These are phyloP conservation scores for Eristalis intricaria DNA, from an alignment of 2,888 invertebrate species.

Conservation along the genomic window DNA sequence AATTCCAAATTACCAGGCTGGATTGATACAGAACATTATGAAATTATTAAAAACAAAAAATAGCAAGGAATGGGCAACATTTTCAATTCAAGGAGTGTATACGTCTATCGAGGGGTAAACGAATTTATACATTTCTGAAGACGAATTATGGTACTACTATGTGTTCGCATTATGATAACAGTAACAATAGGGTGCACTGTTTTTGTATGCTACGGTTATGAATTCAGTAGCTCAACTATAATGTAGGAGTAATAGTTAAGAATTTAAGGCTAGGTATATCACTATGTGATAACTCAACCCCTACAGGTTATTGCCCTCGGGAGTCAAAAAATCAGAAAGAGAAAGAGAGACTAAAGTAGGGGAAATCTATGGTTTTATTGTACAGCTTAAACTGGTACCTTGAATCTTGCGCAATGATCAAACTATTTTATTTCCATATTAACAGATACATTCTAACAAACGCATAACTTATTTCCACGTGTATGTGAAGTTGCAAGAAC, in stretches of 20 bases:
- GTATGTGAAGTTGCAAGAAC: too few species aligned
- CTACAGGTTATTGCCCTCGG: slow-evolving; percentile 47
- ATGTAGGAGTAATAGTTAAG: neutral
- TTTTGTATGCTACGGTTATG: slow-evolving; percentile 13
- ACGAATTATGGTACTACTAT: too few species aligned
- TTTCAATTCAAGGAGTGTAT: neutral
- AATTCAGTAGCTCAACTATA: slow-evolving; percentile 26
- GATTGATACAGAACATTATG: slow-evolving; percentile 11
- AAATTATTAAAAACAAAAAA: too few species aligned
- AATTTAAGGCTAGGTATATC: neutral
- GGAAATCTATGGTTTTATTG: slow-evolving; percentile 5
- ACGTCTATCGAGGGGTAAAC: too few species aligned
- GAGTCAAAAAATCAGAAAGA: neutral
- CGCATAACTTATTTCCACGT: too few species aligned
- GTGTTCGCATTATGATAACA: too few species aligned
- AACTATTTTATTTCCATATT: too few species aligned
- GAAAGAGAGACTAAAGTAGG: slow-evolving; percentile 11
- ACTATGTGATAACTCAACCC: slow-evolving; percentile 4
- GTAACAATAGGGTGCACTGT: slow-evolving; percentile 4
- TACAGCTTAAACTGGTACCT: neutral
- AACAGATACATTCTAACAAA: too few species aligned
- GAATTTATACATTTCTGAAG: too few species aligned
- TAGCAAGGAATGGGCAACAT: too few species aligned
- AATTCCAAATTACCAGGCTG: neutral
- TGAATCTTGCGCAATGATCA: slow-evolving; percentile 32